phyloP scores from a whole-genome alignment of 2,113 vertebrate species.

The Centropristis striata region DNA sequence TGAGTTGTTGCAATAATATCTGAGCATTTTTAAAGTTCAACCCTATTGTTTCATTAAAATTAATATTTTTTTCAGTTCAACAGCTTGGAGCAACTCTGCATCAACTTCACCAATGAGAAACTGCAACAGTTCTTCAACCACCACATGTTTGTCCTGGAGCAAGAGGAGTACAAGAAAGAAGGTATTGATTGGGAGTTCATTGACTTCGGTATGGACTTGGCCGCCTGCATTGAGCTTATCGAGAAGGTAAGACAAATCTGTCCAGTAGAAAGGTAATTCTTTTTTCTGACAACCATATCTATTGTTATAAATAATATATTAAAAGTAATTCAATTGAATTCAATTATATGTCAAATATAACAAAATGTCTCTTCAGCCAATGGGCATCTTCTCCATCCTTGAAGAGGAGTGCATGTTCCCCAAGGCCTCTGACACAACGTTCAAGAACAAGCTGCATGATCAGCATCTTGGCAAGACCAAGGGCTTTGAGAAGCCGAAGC shows the following conservation, averaged over 20 bases:
- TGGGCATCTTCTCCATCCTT: constrained; percentile 85
- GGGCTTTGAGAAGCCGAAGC: constrained; percentile 94
- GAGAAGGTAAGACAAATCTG: constrained; percentile 85
- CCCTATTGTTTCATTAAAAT: background rate
- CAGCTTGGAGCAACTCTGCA: constrained; percentile 92
- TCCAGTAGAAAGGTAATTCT: background rate
- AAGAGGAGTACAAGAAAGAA: constrained; percentile 92
- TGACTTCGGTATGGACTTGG: constrained; percentile 92
- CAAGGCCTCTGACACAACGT: constrained; percentile 82
- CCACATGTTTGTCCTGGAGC: constrained; percentile 90
- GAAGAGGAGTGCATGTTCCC: constrained; percentile 87
- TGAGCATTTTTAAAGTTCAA: background rate
- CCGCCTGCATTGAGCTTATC: constrained; percentile 92
- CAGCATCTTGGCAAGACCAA: constrained; percentile 91
- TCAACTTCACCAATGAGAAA: constrained; percentile 94
- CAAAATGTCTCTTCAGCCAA: constrained; percentile 77
- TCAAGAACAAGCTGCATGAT: constrained; percentile 93
- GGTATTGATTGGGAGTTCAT: constrained; percentile 91
- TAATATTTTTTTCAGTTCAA: constrained; percentile 83
- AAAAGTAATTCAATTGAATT: too few species aligned
- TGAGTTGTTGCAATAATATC: constrained; percentile 30
- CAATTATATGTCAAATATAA: background rate
- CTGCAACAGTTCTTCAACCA: constrained; percentile 94
- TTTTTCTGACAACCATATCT: background rate
- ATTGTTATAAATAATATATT: background rate